A percentile compares a stretch with the other conserved stretches of the same genome.
Evolutionary conservation across 2,888 invertebrate genomes (phyloP).

Genomic region (Tetramorium bicarinatum): DNA sequence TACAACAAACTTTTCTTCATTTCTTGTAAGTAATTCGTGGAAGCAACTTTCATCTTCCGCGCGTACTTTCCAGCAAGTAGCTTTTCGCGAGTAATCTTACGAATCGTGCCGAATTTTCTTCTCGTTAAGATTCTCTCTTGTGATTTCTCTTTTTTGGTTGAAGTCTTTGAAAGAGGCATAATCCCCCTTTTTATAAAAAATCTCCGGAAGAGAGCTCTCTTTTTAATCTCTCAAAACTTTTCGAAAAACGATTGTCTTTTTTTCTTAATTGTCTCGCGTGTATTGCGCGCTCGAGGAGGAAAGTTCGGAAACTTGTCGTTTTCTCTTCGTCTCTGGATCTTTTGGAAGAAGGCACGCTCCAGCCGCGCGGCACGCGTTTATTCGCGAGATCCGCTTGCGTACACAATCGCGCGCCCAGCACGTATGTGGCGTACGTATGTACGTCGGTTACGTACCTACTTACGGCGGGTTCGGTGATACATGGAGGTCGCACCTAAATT

Average conservation of each 20-base stretch:
- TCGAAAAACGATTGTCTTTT: too few relatives aligned
- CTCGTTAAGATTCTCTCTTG: neutral
- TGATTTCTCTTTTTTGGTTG: neutral
- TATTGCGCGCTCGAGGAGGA: neutral
- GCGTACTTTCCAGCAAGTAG: neutral
- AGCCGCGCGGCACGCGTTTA: constrained; percentile 22
- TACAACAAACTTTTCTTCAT: too few relatives aligned
- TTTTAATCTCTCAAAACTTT: neutral
- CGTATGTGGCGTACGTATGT: constrained; percentile 69
- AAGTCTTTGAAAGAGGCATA: neutral
- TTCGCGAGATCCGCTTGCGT: constrained; percentile 29
- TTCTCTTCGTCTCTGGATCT: neutral
- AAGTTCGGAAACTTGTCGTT: neutral
- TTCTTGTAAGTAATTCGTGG: neutral
- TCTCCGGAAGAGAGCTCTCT: neutral
- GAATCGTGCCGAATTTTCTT: neutral
- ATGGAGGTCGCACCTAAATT: constrained; percentile 83
- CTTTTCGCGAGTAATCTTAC: neutral
- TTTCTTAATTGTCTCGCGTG: neutral
- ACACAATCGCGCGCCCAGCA: constrained; percentile 40
- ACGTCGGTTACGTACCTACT: constrained; percentile 79
- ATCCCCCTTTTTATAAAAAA: neutral
- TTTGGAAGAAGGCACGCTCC: constrained; percentile 4
- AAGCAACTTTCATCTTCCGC: neutral
- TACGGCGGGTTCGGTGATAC: constrained; percentile 81